Evolutionary conservation across 30 jellyfish, hydroid and myxozoan species (phyloP), one percentile per base, ranked within the genome.

Genomic region (Hydra vulgaris): DNA sequence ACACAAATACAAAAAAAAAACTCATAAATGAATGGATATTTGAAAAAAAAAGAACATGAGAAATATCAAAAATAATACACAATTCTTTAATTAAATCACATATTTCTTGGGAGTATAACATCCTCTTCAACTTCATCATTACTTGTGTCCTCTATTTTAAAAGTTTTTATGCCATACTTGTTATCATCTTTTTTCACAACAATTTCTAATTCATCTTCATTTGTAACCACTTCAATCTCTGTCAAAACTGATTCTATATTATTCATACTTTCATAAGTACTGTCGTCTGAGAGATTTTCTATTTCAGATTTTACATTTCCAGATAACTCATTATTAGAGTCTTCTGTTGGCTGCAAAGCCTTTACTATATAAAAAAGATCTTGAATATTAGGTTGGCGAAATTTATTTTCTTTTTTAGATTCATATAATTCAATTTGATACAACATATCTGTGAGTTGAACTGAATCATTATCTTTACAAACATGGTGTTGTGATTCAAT

Each of bases 311-410:
- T 75, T 0, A 75, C 21, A 17, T 25, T 27, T 40, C 61, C 61
- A 3, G 5, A 12, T 40, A 40, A 12, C 66, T 25, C 83, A 53
- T 75, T 20, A 16, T 25, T 24, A n/a, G 61, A 23, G 27, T 68
- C 81, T 0, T 76, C 84, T 0, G 79, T 77, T 12, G 84, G 54
- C 26, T 76, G 84, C 40, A 76, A 53, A 18, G 84, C 84, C 25
- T 76, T 78, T 66, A 74, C 85, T 0, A 78, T 54, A 22, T 53
- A 54, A 78, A 15, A 53, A 23, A 78, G 55, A 61, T 78, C 85
- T 53, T 78, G 85, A 21, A 78, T 22, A 53, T 78, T 78, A 3
- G 85, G 85, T 40, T 78, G 25, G 27, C 27, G 18, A 17, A 61
- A 66, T 53, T 78, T 61, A 17, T 53, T 23, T 18, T 26, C 79